Base-by-base conservation (phyloP, 2,113 vertebrate species). In the Podiceps cristatus region DNA sequence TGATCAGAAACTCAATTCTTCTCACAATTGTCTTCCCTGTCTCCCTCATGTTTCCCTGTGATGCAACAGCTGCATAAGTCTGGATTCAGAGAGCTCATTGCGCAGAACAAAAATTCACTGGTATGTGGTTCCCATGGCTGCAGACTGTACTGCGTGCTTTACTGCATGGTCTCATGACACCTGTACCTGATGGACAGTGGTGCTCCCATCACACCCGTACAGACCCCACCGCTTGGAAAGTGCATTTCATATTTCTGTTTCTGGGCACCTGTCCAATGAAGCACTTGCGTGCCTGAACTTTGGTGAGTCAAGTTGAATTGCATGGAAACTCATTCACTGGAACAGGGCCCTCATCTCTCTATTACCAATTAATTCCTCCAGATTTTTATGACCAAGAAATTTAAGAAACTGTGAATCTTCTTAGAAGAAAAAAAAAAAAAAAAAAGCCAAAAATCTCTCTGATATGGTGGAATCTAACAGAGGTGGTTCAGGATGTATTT, bases 1-100 rank as follows among this genome's bases (percentile, higher is more conserved):
- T 98, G 98, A 98, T 98, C 88, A 98, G 97, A 97, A 98, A 98
- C 90, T 95, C 88, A 94, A 69, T 96, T 97, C 86, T 96, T 97
- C 96, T 96, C 90, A 91, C 96, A 89, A 56, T 42, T 87, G 74
- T 60, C 97, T 93, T 97, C 91, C 96, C 95, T 67, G 53, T 91
- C 95, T 95, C 5, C 25, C 96, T 91, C 2, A 44, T 45, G 12
- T 93, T 96, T 96, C 97, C 97, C 94, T 76, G 56, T n/a, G 89
- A 62, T 9, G 84, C 55, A 86, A 94, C 91, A 93, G 95, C 97
- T 94, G 91, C 37, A 10, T 86, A 60, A 58, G 76, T 91, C 85
- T 9, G 35, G 76, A 29, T 91, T 94, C 88, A 84, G 86, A 94
- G 96, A 95, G 92, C 83, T 96, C 93, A 25, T 86, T 31, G 89